Conservation (phyloP, 2,113 vertebrate genomes). For the Channa maculata region DNA sequence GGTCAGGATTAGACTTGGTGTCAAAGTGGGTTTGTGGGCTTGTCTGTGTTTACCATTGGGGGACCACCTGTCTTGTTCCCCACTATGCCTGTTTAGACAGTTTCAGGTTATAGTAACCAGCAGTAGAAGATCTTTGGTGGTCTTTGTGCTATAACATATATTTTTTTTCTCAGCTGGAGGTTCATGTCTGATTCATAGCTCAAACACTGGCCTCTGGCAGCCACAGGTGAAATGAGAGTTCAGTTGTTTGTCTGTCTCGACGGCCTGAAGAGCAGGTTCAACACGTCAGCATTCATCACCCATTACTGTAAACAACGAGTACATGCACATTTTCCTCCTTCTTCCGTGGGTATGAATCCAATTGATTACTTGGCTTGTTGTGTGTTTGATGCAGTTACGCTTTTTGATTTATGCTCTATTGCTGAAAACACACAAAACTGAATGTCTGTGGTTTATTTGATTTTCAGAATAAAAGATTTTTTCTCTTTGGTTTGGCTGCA, state of each 20-base stretch:
- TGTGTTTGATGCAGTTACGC: not conserved
- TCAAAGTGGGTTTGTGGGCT: conserved; percentile 53
- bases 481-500: too few relatives aligned
- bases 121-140: conserved; percentile 60
- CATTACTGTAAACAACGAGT: not conserved
- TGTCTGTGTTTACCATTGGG: conserved; percentile 52
- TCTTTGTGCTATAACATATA: conserved; percentile 38
- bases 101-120: conserved; percentile 32
- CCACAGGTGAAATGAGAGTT: conserved; percentile 17
- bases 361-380: not conserved
- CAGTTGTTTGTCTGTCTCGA: not conserved
- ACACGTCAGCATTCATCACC: not conserved
- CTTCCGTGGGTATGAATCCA: not conserved
- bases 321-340: not conserved
- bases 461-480: too few relatives aligned
- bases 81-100: conserved; percentile 49
- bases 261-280: conserved; percentile 9
- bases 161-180: conserved; percentile 55
- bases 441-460: too few relatives aligned
- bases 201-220: conserved; percentile 4
- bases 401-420: not conserved
- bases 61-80: conserved; percentile 75
- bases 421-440: not conserved
- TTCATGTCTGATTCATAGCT: conserved; percentile 25
- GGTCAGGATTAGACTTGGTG: conserved; percentile 43